These are phyloP conservation scores for Lymantria dispar DNA, from an alignment of 2,888 invertebrate genomes.

Conservation along the genomic window DNA sequence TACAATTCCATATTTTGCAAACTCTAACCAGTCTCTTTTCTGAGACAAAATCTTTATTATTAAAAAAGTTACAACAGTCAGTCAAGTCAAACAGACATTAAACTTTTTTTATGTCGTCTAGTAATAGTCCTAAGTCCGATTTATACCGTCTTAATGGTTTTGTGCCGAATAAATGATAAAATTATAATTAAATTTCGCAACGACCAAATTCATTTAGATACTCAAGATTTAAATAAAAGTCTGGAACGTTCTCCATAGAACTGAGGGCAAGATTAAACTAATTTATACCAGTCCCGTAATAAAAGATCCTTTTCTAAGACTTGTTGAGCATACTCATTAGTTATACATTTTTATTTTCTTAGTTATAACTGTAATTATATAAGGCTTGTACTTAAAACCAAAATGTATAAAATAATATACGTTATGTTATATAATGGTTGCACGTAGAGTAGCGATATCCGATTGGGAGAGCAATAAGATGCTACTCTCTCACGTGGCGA, in stretches of 20 bases:
- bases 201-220: constrained; percentile 36
- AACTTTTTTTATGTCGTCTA: too few relatives aligned
- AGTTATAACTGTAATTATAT: constrained; percentile 59
- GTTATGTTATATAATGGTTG: too few relatives aligned
- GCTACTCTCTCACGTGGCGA: too few relatives aligned
- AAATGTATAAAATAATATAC: not conserved
- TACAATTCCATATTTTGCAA: too few relatives aligned
- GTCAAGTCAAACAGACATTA: too few relatives aligned
- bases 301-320: constrained; percentile 61
- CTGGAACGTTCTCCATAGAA: constrained; percentile 28
- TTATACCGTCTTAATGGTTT: constrained; percentile 16
- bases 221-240: constrained; percentile 46
- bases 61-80: too few relatives aligned
- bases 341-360: constrained; percentile 72
- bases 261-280: constrained; percentile 43
- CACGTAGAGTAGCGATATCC: too few relatives aligned
- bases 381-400: constrained; percentile 43
- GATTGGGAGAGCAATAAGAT: too few relatives aligned
- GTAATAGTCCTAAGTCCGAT: constrained; percentile 12
- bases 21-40: too few relatives aligned
- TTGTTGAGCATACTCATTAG: constrained; percentile 66
- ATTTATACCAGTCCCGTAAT: constrained; percentile 46
- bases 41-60: too few relatives aligned
- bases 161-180: constrained; percentile 23
- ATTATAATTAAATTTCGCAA: constrained; percentile 35